phyloP scores from a whole-genome alignment of 2,797 vertebrate species.

The Pantherophis vulpinus region DNA sequence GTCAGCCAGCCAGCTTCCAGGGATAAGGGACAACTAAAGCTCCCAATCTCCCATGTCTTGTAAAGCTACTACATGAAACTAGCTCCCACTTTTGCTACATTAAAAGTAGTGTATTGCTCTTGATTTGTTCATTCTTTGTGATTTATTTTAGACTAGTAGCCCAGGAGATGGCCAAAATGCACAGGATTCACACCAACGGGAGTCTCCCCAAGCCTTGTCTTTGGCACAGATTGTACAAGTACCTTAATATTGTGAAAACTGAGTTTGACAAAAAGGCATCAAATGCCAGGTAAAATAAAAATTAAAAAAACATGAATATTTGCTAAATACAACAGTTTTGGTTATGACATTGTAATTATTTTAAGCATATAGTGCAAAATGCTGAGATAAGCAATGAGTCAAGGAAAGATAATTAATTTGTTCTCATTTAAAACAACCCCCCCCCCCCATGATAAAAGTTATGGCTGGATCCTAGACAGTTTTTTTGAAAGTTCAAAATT shows the following conservation, averaged over 20 bases:
- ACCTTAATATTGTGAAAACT: constrained; percentile 86
- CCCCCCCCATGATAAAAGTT: constrained; percentile 8
- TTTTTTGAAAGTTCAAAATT: not conserved
- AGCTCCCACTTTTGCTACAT: not conserved
- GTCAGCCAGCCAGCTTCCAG: not conserved
- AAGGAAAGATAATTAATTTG: not conserved
- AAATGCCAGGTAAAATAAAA: constrained; percentile 82
- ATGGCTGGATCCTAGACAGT: not conserved
- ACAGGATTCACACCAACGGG: constrained; percentile 91
- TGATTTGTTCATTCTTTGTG: rapidly evolving
- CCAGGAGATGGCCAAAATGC: constrained; percentile 91
- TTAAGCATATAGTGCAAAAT: not conserved
- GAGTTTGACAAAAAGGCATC: constrained; percentile 87
- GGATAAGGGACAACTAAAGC: not conserved
- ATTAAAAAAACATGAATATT: constrained; percentile 27
- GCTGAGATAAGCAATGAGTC: not conserved
- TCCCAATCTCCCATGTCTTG: not conserved
- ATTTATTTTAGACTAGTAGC: constrained; percentile 82
- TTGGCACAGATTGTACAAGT: constrained; percentile 90
- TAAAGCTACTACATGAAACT: not conserved
- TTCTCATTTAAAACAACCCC: not conserved
- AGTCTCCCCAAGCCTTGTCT: constrained; percentile 91
- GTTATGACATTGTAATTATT: not conserved
- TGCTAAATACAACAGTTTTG: constrained; percentile 40
- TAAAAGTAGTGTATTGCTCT: not conserved